Conservation (phyloP, 2,113 vertebrate genomes). For the Cinclus mexicanus region DNA sequence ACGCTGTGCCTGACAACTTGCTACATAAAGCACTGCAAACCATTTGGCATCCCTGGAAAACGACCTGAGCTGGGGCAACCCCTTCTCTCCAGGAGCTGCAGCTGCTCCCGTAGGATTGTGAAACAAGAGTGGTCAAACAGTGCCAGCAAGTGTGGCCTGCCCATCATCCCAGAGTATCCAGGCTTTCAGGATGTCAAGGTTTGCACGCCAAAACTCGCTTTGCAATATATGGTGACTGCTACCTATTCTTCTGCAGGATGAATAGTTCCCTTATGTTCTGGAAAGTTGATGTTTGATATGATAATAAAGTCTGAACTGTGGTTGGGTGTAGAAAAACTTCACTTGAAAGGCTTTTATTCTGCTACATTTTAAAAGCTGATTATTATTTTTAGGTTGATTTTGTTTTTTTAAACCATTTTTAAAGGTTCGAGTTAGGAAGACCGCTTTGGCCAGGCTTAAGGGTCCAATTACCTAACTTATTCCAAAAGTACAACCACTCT, state of each 20-base stretch:
- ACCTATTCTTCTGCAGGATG: background rate
- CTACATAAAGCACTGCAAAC: background rate
- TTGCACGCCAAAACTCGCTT: background rate
- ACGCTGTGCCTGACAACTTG: background rate
- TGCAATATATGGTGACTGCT: background rate
- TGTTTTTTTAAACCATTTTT: background rate
- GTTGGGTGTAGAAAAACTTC: background rate
- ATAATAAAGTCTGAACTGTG: background rate
- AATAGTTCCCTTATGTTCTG: background rate
- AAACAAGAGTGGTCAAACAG: background rate
- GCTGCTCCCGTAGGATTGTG: background rate
- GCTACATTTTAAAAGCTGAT: background rate
- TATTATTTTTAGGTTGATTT: background rate
- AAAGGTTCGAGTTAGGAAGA: background rate
- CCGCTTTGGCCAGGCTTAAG: background rate
- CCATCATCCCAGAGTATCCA: conserved; percentile 70
- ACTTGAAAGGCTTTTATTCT: background rate
- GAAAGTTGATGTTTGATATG: background rate
- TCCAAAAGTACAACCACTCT: background rate
- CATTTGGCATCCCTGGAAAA: background rate
- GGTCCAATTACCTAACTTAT: background rate
- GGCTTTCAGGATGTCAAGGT: conserved; percentile 72
- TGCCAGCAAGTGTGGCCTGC: conserved; percentile 3
- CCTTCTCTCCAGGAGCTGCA: background rate
- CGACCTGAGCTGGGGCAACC: background rate